Percentiles rank a stretch among this genome's conserved stretches.
These are phyloP conservation scores for Thunnus thynnus DNA, from an alignment of 2,113 vertebrate genomes.

Conservation along the genomic window DNA sequence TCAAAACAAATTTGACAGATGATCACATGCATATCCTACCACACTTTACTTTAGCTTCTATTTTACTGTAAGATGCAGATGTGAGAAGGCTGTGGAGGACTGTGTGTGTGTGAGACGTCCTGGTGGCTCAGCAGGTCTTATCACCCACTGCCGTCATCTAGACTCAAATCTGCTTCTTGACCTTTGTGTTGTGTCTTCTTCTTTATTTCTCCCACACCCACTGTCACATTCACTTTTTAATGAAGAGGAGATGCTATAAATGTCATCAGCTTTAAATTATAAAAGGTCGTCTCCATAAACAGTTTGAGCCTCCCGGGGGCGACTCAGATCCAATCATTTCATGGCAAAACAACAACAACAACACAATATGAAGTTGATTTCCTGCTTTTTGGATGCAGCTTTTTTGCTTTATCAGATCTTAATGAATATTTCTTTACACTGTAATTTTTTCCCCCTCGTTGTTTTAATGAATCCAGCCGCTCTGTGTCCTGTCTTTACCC, in stretches of 20 bases:
- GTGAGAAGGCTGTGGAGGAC: not conserved
- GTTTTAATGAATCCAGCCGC: no score
- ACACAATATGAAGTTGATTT: not conserved
- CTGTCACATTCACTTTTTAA: conserved; percentile 28
- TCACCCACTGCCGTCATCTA: conserved; percentile 15
- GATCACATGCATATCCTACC: no score
- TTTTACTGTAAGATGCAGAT: no score
- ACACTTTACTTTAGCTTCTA: no score
- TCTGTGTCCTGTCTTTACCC: no score
- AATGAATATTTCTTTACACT: no score
- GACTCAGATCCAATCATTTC: not conserved
- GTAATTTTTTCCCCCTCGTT: no score
- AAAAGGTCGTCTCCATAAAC: conserved; percentile 45
- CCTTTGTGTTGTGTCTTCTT: conserved; percentile 26
- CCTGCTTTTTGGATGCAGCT: no score
- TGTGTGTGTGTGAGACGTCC: not conserved
- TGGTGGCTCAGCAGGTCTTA: conserved; percentile 31
- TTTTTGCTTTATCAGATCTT: not conserved
- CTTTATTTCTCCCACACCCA: not conserved
- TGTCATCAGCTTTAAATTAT: conserved; percentile 30
- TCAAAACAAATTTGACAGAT: no score
- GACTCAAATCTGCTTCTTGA: conserved; percentile 40
- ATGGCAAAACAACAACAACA: not conserved
- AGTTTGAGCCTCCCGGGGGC: conserved; percentile 10
- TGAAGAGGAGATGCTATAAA: not conserved